These are phyloP conservation scores for Nipponia nippon DNA, from an alignment of 2,113 vertebrate species.

Conservation along the genomic window DNA sequence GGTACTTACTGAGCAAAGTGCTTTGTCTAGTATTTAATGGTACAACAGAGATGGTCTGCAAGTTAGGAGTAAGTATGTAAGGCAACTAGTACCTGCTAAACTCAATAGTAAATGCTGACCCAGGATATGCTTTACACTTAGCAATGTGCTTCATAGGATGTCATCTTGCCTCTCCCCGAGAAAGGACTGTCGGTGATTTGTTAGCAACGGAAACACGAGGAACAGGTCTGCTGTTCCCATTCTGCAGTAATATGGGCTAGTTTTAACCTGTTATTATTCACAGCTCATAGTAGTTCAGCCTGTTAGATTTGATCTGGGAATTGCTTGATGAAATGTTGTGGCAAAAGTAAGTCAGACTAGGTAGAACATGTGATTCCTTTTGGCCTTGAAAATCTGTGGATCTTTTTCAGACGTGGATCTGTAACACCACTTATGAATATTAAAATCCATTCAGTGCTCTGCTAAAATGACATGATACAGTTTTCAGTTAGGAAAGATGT, in stretches of 20 bases:
- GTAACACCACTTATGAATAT: not conserved
- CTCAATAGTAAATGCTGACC: not conserved
- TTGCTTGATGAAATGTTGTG: not conserved
- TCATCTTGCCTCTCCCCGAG: not conserved
- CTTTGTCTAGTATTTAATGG: not conserved
- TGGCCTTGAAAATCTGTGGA: not conserved
- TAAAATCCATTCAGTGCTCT: not conserved
- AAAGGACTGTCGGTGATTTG: not conserved
- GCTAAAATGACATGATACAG: not conserved
- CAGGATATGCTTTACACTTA: not conserved
- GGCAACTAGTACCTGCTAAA: not conserved
- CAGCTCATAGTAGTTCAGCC: not conserved
- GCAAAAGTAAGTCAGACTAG: not conserved
- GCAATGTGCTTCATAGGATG: not conserved
- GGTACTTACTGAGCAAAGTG: accelerated
- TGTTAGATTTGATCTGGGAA: not conserved
- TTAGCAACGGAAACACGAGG: not conserved
- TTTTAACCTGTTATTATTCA: not conserved
- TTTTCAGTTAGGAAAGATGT: not conserved
- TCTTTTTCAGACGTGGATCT: not conserved
- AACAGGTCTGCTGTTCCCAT: not conserved
- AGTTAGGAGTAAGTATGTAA: not conserved
- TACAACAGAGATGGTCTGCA: not conserved
- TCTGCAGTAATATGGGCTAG: not conserved
- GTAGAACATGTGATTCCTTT: not conserved